Base-by-base conservation (phyloP, 2,888 invertebrate genomes). In the Petrolisthes cinctipes region DNA sequence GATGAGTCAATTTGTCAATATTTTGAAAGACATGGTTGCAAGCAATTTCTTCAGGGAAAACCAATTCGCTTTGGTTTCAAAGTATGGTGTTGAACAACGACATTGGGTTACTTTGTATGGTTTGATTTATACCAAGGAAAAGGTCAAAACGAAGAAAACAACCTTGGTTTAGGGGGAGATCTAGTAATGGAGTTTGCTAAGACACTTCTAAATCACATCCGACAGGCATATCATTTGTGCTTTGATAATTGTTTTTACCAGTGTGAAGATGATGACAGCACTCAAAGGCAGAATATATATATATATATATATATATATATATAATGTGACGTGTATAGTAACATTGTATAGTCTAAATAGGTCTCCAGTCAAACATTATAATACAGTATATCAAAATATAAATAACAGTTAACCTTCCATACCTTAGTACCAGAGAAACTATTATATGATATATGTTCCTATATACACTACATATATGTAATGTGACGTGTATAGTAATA, bases 1-100 rank as follows among this genome's bases (percentile, higher is more conserved):
- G 92, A 92, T 91, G 92, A 92, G 89, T 90, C 90, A 56, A 92
- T 92, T 92, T 91, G 92, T 5, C 90, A 91, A 68, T 92, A 92
- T 91, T 92, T 92, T 91, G 92, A 92, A 76, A 89, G 91, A 88
- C 92, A 92, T 90, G 91, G 91, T 83, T 92, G 91, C 81, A 92
- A 92, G 73, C 92, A 92, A 86, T 92, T 91, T 89, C 91, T 92
- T 11, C 83, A 91, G 51, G 92, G 92, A 14, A 92, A 92, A 79
- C 92, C 92, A 5, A 92, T 92, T 71, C 85, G 92, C 78, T 92
- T 92, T 91, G 91, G 91, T 7, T 92, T 91, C 83, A 92, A 92
- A 91, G 89, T 92, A 82, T 92, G 92, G 92, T 91, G 90, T 78
- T 79, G 92, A 23, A 92, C 91, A 90, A 89, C 91, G 23, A 86